A percentile compares a stretch with the other conserved stretches of the same genome.
phyloP scores from a whole-genome alignment of 2,888 invertebrate species.

The Koerneria pararmatus region DNA sequence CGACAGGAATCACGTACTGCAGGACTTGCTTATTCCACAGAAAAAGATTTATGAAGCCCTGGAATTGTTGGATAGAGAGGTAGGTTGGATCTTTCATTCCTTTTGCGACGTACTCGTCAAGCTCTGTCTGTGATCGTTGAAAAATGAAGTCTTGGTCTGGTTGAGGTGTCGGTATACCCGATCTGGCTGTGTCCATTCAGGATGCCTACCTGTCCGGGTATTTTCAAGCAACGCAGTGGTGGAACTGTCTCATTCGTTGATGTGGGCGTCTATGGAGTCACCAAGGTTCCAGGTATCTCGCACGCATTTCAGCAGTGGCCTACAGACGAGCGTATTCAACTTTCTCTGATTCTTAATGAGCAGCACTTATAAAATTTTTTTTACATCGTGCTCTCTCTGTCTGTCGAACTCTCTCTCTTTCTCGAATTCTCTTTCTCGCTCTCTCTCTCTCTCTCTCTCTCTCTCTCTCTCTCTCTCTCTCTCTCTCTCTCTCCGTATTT shows the following conservation, averaged over 20 bases:
- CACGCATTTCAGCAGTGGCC: too few species aligned
- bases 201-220: constrained; percentile 70
- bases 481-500: too few species aligned
- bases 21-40: constrained; percentile 78
- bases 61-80: constrained; percentile 69
- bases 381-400: too few species aligned
- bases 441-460: not conserved
- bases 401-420: not conserved
- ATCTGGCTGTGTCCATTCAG: constrained; percentile 80
- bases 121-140: too few species aligned
- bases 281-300: too few species aligned
- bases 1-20: constrained; percentile 74
- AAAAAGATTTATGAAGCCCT: constrained; percentile 68
- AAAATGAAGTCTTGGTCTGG: not conserved
- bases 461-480: not conserved
- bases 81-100: constrained; percentile 56
- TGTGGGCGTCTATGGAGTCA: constrained; percentile 75
- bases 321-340: too few species aligned
- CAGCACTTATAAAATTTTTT: too few species aligned
- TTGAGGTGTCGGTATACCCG: constrained; percentile 68
- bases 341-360: too few species aligned
- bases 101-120: too few species aligned
- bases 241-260: constrained; percentile 73
- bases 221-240: constrained; percentile 67
- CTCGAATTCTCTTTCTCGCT: not conserved